A percentile compares a stretch with the other conserved stretches of the same genome.
Conservation (phyloP, 2,888 invertebrate species). For the Agrochola circellaris region DNA sequence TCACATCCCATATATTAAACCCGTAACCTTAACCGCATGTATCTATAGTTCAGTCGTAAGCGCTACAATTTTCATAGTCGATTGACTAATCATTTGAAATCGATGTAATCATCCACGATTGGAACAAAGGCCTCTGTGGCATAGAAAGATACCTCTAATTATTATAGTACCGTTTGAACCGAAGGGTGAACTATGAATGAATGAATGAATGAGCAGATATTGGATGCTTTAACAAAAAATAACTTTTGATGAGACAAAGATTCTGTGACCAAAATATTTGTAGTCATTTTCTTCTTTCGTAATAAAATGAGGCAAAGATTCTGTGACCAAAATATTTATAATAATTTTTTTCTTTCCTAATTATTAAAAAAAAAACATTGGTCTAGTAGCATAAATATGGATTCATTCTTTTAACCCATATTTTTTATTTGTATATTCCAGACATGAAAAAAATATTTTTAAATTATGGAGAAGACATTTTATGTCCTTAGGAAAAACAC, state of each 20-base stretch:
- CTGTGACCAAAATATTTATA: not conserved
- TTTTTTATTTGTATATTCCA: not conserved
- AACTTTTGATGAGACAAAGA: not conserved
- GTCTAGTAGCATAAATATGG: not conserved
- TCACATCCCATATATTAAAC: not conserved
- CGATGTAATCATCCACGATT: constrained; percentile 49
- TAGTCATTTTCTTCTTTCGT: too few relatives aligned
- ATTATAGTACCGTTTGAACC: not conserved
- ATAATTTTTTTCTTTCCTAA: too few relatives aligned
- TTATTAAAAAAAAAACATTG: not conserved
- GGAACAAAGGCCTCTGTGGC: constrained; percentile 41
- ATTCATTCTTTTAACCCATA: not conserved
- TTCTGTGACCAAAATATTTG: not conserved
- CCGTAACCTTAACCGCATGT: not conserved
- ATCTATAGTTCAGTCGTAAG: constrained; percentile 21
- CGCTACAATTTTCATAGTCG: constrained; percentile 62
- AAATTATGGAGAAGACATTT: not conserved
- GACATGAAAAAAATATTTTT: not conserved
- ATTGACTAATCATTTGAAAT: constrained; percentile 64
- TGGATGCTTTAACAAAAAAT: not conserved
- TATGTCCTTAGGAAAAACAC: constrained; percentile 17
- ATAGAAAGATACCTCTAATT: constrained; percentile 18
- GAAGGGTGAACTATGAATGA: constrained; percentile 1
- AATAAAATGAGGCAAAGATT: not conserved
- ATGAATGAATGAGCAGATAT: constrained; percentile 16